Percentiles rank a stretch among this genome's conserved stretches.
These are phyloP conservation scores for Equus quagga DNA, from an alignment of 2,113 vertebrate genomes.

Conservation along the genomic window DNA sequence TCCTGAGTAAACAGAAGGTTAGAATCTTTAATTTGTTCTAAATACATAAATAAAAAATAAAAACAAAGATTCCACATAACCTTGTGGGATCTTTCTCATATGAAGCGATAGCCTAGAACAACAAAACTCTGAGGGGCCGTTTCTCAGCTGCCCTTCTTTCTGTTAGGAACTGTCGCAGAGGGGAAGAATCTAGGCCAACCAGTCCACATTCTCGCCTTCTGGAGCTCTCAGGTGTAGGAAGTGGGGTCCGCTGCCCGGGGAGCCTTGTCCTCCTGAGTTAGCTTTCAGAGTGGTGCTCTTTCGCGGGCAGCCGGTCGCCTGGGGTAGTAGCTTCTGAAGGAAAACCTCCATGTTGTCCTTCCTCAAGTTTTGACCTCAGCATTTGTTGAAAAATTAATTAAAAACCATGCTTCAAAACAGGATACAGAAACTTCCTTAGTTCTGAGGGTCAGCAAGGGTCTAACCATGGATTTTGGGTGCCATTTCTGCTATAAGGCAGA, in stretches of 20 bases:
- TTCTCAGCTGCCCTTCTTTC: background rate
- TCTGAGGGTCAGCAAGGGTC: background rate
- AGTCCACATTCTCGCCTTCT: background rate
- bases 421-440: background rate
- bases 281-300: background rate
- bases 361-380: background rate
- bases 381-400: background rate
- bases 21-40: background rate
- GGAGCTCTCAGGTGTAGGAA: background rate
- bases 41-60: background rate
- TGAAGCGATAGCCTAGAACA: background rate
- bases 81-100: background rate
- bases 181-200: background rate
- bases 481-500: background rate
- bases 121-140: background rate
- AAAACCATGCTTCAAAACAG: constrained; percentile 4
- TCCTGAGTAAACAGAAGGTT: background rate
- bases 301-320: background rate
- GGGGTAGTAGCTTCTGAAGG: background rate
- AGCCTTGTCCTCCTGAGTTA: background rate
- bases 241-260: background rate
- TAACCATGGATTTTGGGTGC: background rate
- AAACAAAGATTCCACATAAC: background rate
- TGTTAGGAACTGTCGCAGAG: background rate
- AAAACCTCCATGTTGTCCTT: background rate